A percentile compares a stretch with the other conserved stretches of the same genome.
These are phyloP conservation scores for Drosophila bocqueti DNA, from an alignment of 1,140 invertebrate genomes.

Conservation along the genomic window DNA sequence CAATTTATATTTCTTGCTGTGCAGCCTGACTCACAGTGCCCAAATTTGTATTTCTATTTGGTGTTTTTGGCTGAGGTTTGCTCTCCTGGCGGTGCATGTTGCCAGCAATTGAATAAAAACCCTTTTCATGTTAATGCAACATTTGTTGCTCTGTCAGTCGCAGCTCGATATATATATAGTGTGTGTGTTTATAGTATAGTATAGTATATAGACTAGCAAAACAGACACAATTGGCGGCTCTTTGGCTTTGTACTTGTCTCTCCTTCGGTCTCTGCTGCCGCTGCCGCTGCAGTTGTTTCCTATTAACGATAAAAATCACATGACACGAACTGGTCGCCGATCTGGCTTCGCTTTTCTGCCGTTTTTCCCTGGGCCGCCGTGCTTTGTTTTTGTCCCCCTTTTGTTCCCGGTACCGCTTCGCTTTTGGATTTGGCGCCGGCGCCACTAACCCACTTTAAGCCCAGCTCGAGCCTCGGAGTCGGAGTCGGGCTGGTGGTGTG, in stretches of 20 bases:
- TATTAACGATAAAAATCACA: conserved; percentile 83
- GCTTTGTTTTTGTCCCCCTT: conserved; percentile 42
- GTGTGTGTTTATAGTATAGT: not conserved
- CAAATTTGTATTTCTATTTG: conserved; percentile 18
- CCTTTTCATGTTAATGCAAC: conserved; percentile 81
- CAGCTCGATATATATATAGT: conserved; percentile 22
- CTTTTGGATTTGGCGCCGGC: conserved; percentile 66
- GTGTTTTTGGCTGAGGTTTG: conserved; percentile 7
- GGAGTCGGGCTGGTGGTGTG: not conserved
- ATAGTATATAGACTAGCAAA: conserved; percentile 33
- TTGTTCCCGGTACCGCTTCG: conserved; percentile 3
- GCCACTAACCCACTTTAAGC: conserved; percentile 78
- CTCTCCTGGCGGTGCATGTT: conserved; percentile 58
- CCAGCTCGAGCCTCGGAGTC: conserved; percentile 8
- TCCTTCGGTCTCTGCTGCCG: conserved; percentile 41
- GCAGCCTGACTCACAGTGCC: conserved; percentile 37
- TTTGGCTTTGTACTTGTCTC: conserved; percentile 71
- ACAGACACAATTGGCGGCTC: conserved; percentile 64
- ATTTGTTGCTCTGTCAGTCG: conserved; percentile 65
- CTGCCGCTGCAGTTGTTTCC: conserved; percentile 72
- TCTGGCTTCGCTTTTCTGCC: conserved; percentile 66
- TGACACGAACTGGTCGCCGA: conserved; percentile 81
- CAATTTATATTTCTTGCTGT: not conserved
- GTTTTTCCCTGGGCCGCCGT: conserved; percentile 42
- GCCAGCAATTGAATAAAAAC: conserved; percentile 75